phyloP scores from a whole-genome alignment of 2,113 vertebrate genomes.

The Thymallus thymallus region DNA sequence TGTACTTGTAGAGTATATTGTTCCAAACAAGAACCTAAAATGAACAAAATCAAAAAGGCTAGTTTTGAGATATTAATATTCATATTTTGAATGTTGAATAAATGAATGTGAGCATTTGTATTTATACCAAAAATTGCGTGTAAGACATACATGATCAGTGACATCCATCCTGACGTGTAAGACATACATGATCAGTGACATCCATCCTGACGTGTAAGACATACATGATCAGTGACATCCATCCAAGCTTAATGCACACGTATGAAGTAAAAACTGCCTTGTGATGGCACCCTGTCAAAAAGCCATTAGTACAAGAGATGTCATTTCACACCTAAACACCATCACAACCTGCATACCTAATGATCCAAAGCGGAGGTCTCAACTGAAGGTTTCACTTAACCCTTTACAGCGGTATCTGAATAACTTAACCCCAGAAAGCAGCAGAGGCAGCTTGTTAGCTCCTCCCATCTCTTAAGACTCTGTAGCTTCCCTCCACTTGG shows the following conservation, averaged over 20 bases:
- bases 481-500: not conserved
- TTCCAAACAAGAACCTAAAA: no score
- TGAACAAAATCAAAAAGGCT: no score
- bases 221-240: constrained; percentile 7
- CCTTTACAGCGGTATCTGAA: not conserved
- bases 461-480: constrained; percentile 8
- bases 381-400: constrained; percentile 3
- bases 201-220: not conserved
- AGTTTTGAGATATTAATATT: no score
- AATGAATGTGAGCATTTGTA: no score
- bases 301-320: not conserved
- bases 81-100: no score
- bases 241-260: constrained; percentile 19
- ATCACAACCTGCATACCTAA: constrained; percentile 40
- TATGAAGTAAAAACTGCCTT: constrained; percentile 14
- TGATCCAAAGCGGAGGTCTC: constrained; percentile 16
- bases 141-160: no score
- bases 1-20: no score
- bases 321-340: constrained; percentile 27
- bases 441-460: constrained; percentile 33
- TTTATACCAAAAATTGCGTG: no score
- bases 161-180: no score
- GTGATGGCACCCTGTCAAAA: not conserved
- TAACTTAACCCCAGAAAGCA: not conserved
- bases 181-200: no score